Conservation (phyloP, 2,113 vertebrate species). For the Oryzias javanicus region DNA sequence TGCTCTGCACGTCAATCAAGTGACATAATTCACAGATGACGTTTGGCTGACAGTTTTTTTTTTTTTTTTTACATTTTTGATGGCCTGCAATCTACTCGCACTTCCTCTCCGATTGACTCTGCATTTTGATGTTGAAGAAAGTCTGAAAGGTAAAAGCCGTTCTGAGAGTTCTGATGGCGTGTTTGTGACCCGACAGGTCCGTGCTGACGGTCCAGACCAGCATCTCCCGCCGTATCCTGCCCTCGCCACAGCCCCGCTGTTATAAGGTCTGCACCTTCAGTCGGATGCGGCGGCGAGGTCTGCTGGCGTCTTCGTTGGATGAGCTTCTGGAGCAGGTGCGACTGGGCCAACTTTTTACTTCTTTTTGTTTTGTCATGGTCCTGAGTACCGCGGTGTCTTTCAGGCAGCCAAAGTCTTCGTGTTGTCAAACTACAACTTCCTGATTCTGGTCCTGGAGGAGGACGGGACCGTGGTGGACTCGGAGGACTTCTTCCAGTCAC, state of each 20-base stretch:
- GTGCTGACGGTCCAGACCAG: slow-evolving; percentile 74
- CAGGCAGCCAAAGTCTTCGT: slow-evolving; percentile 79
- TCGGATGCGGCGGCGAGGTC: slow-evolving; percentile 74
- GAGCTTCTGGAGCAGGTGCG: slow-evolving; percentile 84
- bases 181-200: slow-evolving; percentile 62
- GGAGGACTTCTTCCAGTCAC: slow-evolving; percentile 83
- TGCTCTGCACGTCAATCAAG: too few species aligned
- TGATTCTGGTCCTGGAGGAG: slow-evolving; percentile 86
- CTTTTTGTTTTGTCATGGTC: too few species aligned
- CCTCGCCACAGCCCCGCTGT: slow-evolving; percentile 71
- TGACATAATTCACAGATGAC: too few species aligned
- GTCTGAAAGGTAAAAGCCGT: too few species aligned
- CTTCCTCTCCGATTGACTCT: too few species aligned
- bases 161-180: too few species aligned
- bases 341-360: neutral
- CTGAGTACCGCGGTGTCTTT: neutral
- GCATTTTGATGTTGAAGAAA: too few species aligned
- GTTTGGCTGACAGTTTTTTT: too few species aligned
- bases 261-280: slow-evolving; percentile 81
- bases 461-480: slow-evolving; percentile 87
- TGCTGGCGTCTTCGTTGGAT: slow-evolving; percentile 77
- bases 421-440: slow-evolving; percentile 66
- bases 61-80: too few species aligned
- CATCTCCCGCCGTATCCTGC: slow-evolving; percentile 70
- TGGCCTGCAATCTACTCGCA: too few species aligned